phyloP scores from a whole-genome alignment of 2,888 invertebrate species.

The Drosophila nigricruria region DNA sequence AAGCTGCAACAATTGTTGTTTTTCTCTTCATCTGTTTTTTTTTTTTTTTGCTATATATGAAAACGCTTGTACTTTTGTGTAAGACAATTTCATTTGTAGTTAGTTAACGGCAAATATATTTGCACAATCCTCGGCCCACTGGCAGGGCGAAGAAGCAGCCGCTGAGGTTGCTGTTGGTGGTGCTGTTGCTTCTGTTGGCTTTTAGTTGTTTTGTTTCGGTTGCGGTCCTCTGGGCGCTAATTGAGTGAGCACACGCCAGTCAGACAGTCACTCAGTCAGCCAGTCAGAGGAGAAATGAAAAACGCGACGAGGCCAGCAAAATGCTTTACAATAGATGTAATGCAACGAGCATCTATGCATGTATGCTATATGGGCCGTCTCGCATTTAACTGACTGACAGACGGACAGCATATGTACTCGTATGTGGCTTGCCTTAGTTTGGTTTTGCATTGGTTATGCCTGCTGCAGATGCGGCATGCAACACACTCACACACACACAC shows the following conservation, averaged over 20 bases:
- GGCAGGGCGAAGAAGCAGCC: slow-evolving; percentile 27
- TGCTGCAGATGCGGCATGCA: slow-evolving; percentile 65
- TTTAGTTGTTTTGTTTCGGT: slow-evolving; percentile 53
- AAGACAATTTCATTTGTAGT: slow-evolving; percentile 76
- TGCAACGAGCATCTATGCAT: slow-evolving; percentile 28
- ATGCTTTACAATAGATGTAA: slow-evolving; percentile 48
- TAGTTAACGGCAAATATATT: slow-evolving; percentile 74
- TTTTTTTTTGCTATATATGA: neutral
- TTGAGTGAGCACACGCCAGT: slow-evolving; percentile 79
- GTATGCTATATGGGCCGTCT: slow-evolving; percentile 55
- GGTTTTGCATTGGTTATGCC: slow-evolving; percentile 52
- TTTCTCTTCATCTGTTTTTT: slow-evolving; percentile 12
- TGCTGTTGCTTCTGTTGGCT: slow-evolving; percentile 21
- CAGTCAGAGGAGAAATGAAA: slow-evolving; percentile 76
- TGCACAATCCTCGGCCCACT: slow-evolving; percentile 71
- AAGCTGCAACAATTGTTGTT: slow-evolving; percentile 46
- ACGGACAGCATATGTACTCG: neutral
- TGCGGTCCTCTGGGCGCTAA: slow-evolving; percentile 78
- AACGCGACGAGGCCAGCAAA: slow-evolving; percentile 74
- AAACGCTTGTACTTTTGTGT: slow-evolving; percentile 46
- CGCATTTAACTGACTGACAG: slow-evolving; percentile 33
- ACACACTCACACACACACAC: slow-evolving; percentile 42
- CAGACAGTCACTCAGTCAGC: slow-evolving; percentile 25
- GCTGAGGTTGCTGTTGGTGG: slow-evolving; percentile 24
- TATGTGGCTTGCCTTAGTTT: slow-evolving; percentile 13